Base-by-base conservation (phyloP, 2,113 vertebrate genomes). In the Fukomys damarensis region DNA sequence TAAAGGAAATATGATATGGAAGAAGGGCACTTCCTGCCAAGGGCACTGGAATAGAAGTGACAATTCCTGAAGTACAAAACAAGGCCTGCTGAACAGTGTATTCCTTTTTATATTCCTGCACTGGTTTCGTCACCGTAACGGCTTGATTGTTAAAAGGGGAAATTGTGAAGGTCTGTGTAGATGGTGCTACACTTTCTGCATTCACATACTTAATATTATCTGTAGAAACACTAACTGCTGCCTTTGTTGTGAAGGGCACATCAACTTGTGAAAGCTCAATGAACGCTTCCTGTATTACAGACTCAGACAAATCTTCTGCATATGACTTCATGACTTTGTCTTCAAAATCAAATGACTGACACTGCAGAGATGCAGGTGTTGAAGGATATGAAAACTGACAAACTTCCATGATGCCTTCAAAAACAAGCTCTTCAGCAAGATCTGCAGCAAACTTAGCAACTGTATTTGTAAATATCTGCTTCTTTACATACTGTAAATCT, bases 351-450 rank as follows among this genome's bases (percentile, higher is more conserved):
- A 99, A 99, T 3, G 98, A 98, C 94, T 98, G 98, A 77, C 95
- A 16, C n/a, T 98, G 98, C 16, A 98, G 96, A 89, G 98, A 98
- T 20, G 98, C 97, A 81, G 99, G 99, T 28, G 99, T 99, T 0
- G 99, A 99, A 13, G 99, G 99, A 97, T 99, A 99, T 0, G 99
- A 99, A 98, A 99, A 99, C 97, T 99, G 99, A 95, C 99, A 99
- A 0, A 99, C 99, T 98, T 99, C 99, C 99, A 99, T 99, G 49
- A 99, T 99, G 43, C 99, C 99, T 98, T 99, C 99, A 98, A 99
- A 99, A 89, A 99, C 98, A 85, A 99, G 99, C 35, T 99, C 99
- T 98, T 99, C 99, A 6, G 99, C 99, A 24, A 99, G 98, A 95
- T 99, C 99, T 28, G 99, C 99, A 6, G 99, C 99, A 89, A 99